Evolutionary conservation across 2,113 vertebrate species (phyloP), one percentile per base, ranked within the genome.

Genomic region (Rutilus rutilus): DNA sequence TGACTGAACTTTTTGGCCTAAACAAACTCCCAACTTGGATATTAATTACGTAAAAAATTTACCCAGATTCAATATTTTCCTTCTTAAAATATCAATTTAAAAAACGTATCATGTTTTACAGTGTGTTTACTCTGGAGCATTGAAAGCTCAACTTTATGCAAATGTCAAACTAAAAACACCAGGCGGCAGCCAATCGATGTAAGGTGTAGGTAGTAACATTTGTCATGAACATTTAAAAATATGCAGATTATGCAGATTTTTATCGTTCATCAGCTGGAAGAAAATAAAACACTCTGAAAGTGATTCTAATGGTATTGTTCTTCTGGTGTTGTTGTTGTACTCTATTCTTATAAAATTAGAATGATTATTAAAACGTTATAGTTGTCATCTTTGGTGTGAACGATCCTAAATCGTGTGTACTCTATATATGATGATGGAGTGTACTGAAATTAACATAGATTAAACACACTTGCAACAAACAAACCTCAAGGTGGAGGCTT

Each of bases 51-150:
- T 8, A 52, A 19, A 47, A 50, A 67, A 50, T n/a, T 19, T 47
- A 65, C 11, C 21, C 39, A n/a, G 57, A 62, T 42, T 62, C 2
- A 42, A 6, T 54, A 3, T 67, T 64, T 50, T 77, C 39, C n/a
- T 14, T 85, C 62, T 67, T 47, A 36, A 75, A 75, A 75, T 50
- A 75, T 75, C 21, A 39, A 14, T n/a, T n/a, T n/a, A 60, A 62
- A 62, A 64, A 25, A 25, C 6, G 0, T 62, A 9, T 62, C 11
- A 25, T 62, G n/a, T 25, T 11, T 57, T 23, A 75, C 17, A 0
- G 21, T 71, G 67, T 3, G 1, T 71, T 39, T 42, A 42, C 19
- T 23, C 65, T 36, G 30, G 64, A 6, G 4, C 10, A 21, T 39
- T 2, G 4, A 71, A 71, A 71, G 11, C 19, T 71, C 23, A 25